A percentile compares a stretch with the other conserved stretches of the same genome.
phyloP scores from a whole-genome alignment of 2,113 vertebrate genomes.

The Euleptes europaea region DNA sequence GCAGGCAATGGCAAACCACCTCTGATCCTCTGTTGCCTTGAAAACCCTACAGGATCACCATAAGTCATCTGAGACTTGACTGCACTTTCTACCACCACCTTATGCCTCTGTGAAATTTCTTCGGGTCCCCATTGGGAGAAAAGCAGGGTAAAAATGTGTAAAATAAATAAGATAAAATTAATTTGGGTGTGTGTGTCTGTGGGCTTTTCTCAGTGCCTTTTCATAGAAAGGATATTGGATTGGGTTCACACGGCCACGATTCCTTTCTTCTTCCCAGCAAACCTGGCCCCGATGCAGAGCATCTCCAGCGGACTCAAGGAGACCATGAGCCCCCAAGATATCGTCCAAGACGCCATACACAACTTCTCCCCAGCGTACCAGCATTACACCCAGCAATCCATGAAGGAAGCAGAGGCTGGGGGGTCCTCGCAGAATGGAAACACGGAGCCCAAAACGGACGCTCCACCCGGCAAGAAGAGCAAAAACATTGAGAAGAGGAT shows the following conservation, averaged over 20 bases:
- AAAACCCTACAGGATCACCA: too few species aligned
- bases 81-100: too few species aligned
- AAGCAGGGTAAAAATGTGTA: too few species aligned
- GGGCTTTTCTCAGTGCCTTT: background rate
- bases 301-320: slow-evolving; percentile 94
- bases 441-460: slow-evolving; percentile 9
- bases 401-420: slow-evolving; percentile 81
- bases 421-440: slow-evolving; percentile 71
- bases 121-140: too few species aligned
- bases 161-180: too few species aligned
- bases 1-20: too few species aligned
- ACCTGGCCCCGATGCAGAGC: slow-evolving; percentile 88
- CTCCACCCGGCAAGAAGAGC: slow-evolving; percentile 51
- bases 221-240: background rate
- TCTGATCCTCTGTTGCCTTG: too few species aligned
- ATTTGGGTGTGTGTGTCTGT: too few species aligned
- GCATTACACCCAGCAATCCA: slow-evolving; percentile 91
- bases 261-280: slow-evolving; percentile 68
- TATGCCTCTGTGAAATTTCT: too few species aligned
- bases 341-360: slow-evolving; percentile 93
- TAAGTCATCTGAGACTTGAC: too few species aligned
- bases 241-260: background rate
- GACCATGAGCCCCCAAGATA: slow-evolving; percentile 92
- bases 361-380: slow-evolving; percentile 90
- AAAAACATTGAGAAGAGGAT: slow-evolving; percentile 89